Evolutionary conservation across 1,140 invertebrate genomes (phyloP), one percentile per base, ranked within the genome.

Genomic region (Onthophagus taurus): DNA sequence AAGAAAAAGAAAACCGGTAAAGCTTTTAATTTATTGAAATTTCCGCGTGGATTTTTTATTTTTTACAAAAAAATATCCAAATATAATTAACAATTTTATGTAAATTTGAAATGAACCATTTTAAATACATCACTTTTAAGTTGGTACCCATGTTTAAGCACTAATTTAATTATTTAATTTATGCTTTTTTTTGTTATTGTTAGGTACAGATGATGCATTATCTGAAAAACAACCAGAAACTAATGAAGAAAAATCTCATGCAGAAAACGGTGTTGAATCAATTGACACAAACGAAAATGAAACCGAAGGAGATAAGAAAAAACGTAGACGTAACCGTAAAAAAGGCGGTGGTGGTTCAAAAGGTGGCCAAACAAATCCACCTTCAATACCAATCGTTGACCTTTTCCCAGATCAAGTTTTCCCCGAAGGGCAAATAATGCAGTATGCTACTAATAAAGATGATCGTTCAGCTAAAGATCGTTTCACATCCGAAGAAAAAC

Each of bases 401-500:
- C 69, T 95, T 3, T 97, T 80, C 59, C 78, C 87, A 4, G 78
- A 91, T 71, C 86, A 77, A 23, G 73, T 75, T 53, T 89, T 78
- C 58, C 87, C 87, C 0, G 71, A 83, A 54, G 88, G 88, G 20
- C 75, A 90, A 66, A 82, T 88, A 51, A 77, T 83, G 72, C 78
- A 87, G 37, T 83, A 90, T 71, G 67, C 75, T 4, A 72, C 71
- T 4, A 68, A 75, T 12, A 71, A 80, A 41, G 85, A 89, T 66
- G 85, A 88, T 47, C 78, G 80, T 54, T 91, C 80, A 33, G 91
- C 90, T 2, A 88, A 83, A 56, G 80, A 96, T 59, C 75, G 93
- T 21, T 88, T 89, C 53, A 81, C 82, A 0, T 85, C 78, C 58
- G 93, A 96, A 65, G 96, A 98, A 60, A 95, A 94, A 56, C 78